phyloP scores from a whole-genome alignment of 2,797 vertebrate species.

The Myotis myotis region DNA sequence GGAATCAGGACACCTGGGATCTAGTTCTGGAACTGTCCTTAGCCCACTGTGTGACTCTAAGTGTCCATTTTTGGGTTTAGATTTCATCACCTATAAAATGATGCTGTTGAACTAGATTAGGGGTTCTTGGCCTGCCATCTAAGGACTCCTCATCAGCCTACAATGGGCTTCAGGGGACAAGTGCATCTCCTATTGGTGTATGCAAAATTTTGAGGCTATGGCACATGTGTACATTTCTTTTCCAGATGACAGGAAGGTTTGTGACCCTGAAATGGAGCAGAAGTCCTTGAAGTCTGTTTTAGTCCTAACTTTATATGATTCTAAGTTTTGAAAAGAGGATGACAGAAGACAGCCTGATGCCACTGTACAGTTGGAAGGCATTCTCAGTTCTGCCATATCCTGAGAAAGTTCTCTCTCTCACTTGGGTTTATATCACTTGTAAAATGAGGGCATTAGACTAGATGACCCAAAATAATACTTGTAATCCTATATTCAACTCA shows the following conservation, averaged over 20 bases:
- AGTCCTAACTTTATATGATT: not conserved
- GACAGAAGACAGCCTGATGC: not conserved
- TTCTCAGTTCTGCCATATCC: not conserved
- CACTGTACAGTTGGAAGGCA: not conserved
- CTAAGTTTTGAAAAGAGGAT: not conserved
- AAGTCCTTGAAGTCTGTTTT: slow-evolving; percentile 18
- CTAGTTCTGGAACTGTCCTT: not conserved
- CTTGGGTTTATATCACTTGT: not conserved
- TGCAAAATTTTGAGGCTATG: not conserved
- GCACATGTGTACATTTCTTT: not conserved
- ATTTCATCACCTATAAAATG: slow-evolving; percentile 23
- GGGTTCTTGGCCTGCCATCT: not conserved
- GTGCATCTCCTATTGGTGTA: not conserved
- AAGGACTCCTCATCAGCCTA: not conserved
- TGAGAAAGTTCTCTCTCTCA: not conserved
- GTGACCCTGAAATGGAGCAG: not conserved
- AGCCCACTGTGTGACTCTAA: not conserved
- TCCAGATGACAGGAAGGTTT: not conserved
- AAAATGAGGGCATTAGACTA: not conserved
- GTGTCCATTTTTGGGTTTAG: not conserved
- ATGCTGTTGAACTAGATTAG: not conserved
- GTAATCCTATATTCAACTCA: not conserved
- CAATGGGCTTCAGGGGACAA: not conserved
- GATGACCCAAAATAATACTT: not conserved
- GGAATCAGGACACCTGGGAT: not conserved